Conservation (phyloP, 1,140 invertebrate species). For the Drosophila punjabiensis region DNA sequence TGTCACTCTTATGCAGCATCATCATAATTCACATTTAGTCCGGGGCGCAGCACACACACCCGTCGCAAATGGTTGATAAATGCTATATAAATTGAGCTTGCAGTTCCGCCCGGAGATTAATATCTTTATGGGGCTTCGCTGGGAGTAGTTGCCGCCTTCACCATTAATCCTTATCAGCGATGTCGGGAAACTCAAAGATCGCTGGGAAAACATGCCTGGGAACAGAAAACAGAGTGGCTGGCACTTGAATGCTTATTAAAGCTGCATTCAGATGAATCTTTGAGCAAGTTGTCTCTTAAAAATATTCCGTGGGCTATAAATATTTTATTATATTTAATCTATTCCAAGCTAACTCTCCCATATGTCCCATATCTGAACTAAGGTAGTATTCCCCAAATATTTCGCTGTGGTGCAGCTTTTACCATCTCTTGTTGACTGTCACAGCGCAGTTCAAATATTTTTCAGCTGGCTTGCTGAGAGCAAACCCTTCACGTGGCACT, state of each 20-base stretch:
- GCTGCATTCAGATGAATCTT: background rate
- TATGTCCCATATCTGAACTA: background rate
- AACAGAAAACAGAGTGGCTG: background rate
- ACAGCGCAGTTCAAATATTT: slow-evolving; percentile 54
- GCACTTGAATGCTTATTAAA: background rate
- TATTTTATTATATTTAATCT: background rate
- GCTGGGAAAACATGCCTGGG: background rate
- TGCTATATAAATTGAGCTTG: slow-evolving; percentile 38
- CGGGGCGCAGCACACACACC: slow-evolving; percentile 29
- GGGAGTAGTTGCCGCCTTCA: background rate
- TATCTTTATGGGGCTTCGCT: slow-evolving; percentile 33
- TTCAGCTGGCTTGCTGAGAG: slow-evolving; percentile 48
- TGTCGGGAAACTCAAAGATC: slow-evolving; percentile 10
- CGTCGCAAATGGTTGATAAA: slow-evolving; percentile 58
- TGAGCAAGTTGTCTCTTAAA: background rate
- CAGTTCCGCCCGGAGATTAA: slow-evolving; percentile 30
- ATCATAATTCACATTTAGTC: slow-evolving; percentile 71
- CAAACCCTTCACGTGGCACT: slow-evolving; percentile 47
- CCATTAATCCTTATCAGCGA: slow-evolving; percentile 34
- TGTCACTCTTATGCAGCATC: slow-evolving; percentile 71
- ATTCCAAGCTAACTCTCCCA: background rate
- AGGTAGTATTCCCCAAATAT: background rate
- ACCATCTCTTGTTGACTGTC: background rate
- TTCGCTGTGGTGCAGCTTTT: background rate
- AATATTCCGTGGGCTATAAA: background rate